Evolutionary conservation across 2,113 vertebrate genomes (phyloP).

Genomic region (Ivindomyrus marchei): DNA sequence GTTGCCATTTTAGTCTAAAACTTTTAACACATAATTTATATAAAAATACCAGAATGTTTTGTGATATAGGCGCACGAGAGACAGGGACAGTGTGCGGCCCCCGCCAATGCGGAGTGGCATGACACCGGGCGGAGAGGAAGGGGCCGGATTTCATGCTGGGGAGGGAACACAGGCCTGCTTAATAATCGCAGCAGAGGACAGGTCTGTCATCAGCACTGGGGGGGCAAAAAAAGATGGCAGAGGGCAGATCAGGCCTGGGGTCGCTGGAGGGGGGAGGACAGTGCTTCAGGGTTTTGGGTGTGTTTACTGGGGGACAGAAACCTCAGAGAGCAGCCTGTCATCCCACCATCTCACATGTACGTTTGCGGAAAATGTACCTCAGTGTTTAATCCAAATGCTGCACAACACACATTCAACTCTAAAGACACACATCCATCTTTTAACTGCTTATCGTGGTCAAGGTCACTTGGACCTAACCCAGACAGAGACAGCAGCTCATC

Average conservation of each 20-base stretch:
- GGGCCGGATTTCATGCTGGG: not conserved
- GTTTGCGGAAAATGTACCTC: not conserved
- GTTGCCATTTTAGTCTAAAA: not conserved
- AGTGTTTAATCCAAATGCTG: not conserved
- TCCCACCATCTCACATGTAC: not conserved
- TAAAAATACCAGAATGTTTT: not conserved
- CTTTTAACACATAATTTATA: not conserved
- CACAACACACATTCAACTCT: not conserved
- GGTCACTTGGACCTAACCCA: not conserved
- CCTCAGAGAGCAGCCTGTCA: not conserved
- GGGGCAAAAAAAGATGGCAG: not conserved
- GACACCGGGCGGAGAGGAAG: not conserved
- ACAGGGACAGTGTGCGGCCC: not conserved
- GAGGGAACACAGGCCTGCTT: not conserved
- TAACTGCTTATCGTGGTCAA: not conserved
- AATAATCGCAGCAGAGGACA: not conserved
- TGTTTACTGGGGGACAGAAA: not conserved
- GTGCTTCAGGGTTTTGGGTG: not conserved
- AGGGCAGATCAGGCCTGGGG: not conserved
- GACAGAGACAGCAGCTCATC: not conserved
- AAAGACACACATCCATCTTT: not conserved
- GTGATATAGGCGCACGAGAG: not conserved
- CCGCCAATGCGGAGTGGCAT: not conserved
- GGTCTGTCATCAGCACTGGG: not conserved
- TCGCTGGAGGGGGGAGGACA: not conserved